phyloP scores from a whole-genome alignment of 2,888 invertebrate species.

The Metalampra italica region DNA sequence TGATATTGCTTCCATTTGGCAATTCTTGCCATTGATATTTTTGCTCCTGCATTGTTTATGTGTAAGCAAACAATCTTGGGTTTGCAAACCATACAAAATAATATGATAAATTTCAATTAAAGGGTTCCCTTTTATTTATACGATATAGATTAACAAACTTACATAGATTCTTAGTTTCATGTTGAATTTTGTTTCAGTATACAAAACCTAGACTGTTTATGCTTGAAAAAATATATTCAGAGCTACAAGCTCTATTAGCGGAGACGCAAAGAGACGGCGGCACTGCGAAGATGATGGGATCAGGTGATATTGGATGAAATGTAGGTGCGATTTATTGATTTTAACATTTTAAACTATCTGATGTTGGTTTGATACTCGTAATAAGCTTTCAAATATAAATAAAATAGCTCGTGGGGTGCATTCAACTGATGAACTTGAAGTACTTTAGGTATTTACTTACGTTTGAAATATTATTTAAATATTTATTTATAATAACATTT shows the following conservation, averaged over 20 bases:
- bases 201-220: conserved; percentile 62
- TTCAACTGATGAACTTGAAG: background rate
- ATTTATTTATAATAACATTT: no score
- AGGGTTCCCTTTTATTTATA: no score
- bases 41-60: no score
- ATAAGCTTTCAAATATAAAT: no score
- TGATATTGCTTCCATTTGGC: no score
- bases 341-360: background rate
- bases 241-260: conserved; percentile 48
- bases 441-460: background rate
- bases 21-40: no score
- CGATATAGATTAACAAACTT: no score
- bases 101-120: no score
- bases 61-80: no score
- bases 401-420: no score
- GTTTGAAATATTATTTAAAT: background rate
- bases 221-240: conserved; percentile 59
- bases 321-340: background rate
- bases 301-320: conserved; percentile 26
- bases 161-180: no score
- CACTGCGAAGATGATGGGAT: conserved; percentile 30
- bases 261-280: conserved; percentile 26
- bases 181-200: conserved; percentile 49
- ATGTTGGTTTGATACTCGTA: background rate
- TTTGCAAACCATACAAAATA: no score